These are phyloP conservation scores for Thermophis baileyi DNA, from an alignment of 2,113 vertebrate species.

Conservation along the genomic window DNA sequence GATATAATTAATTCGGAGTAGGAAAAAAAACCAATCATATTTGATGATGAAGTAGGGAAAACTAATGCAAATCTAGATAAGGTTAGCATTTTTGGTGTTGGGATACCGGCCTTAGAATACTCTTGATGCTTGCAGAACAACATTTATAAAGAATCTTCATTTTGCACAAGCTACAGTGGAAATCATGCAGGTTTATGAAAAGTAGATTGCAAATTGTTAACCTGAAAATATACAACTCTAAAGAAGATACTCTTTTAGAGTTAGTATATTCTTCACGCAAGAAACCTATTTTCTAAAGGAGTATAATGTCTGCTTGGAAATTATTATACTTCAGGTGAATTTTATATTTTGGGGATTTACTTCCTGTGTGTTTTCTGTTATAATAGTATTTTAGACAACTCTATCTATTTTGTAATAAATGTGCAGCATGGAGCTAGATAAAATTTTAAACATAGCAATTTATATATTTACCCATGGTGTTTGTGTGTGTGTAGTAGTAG, in stretches of 20 bases:
- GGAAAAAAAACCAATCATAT: neutral
- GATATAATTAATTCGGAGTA: neutral
- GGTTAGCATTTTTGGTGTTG: neutral
- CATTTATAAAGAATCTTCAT: neutral
- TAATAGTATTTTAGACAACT: neutral
- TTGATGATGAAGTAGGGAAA: neutral
- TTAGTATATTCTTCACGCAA: neutral
- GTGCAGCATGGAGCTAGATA: neutral
- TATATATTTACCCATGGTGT: neutral
- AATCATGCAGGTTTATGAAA: neutral
- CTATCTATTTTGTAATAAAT: conserved; percentile 7
- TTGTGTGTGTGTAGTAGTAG: neutral
- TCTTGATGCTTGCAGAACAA: neutral
- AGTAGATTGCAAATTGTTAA: neutral
- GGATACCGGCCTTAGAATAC: neutral
- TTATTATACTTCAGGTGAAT: neutral
- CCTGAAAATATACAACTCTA: neutral
- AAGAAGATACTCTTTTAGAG: neutral
- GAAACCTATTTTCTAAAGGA: neutral
- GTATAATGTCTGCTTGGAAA: neutral
- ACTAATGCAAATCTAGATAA: neutral
- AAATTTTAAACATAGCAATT: neutral
- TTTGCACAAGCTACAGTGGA: neutral
- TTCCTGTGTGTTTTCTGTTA: neutral
- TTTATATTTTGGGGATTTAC: neutral